phyloP scores from a whole-genome alignment of 1,140 invertebrate genomes.

The Littorina saxatilis region DNA sequence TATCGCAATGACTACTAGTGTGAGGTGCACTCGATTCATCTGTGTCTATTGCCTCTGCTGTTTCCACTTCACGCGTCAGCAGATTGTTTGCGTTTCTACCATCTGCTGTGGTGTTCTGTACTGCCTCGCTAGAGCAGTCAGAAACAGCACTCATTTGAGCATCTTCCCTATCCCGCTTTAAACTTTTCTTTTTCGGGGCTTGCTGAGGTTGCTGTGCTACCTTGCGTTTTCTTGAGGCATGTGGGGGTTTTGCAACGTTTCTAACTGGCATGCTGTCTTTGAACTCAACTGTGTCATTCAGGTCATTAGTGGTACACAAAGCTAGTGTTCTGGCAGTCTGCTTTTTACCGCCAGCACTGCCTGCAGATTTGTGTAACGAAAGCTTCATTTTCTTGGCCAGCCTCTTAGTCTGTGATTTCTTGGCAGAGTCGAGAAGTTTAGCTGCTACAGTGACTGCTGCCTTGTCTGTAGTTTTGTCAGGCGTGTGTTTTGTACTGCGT shows the following conservation, averaged over 20 bases:
- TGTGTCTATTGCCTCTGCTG: background rate
- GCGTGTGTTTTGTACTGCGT: background rate
- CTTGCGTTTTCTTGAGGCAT: background rate
- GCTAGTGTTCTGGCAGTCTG: background rate
- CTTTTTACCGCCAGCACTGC: background rate
- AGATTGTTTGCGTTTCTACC: background rate
- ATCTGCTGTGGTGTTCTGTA: background rate
- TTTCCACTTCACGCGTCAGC: background rate
- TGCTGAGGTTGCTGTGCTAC: background rate
- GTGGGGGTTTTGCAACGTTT: background rate
- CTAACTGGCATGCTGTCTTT: background rate
- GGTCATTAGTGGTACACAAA: background rate
- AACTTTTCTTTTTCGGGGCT: background rate
- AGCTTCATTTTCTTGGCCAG: constrained; percentile 4
- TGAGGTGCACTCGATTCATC: background rate
- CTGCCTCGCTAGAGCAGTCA: background rate
- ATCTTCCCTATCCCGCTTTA: background rate
- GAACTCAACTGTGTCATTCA: constrained; percentile 18
- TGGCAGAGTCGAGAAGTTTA: constrained; percentile 23
- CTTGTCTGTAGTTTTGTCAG: background rate
- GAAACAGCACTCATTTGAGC: background rate
- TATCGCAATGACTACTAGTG: background rate
- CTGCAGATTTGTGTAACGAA: background rate
- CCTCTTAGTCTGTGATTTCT: constrained; percentile 10
- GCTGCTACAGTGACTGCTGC: constrained; percentile 12